phyloP scores from a whole-genome alignment of 2,113 vertebrate species.

The Sinocyclocheilus grahami region DNA sequence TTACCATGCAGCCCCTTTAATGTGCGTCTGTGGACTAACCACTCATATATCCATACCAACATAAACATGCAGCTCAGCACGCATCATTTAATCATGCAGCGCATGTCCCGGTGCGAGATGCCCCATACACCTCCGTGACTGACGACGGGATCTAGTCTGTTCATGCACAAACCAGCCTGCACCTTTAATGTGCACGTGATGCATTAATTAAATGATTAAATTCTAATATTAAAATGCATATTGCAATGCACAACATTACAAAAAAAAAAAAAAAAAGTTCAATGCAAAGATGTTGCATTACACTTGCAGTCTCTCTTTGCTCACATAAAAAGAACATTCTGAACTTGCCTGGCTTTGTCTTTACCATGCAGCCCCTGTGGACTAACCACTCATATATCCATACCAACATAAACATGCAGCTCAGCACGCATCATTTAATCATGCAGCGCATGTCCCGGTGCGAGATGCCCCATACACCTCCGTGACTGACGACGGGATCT shows the following conservation, averaged over 20 bases:
- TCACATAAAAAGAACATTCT: not conserved
- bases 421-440: not conserved
- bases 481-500: not conserved
- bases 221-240: not conserved
- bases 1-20: not conserved
- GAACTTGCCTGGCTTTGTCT: not conserved
- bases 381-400: not conserved
- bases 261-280: too few relatives aligned
- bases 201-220: not conserved
- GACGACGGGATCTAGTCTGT: not conserved
- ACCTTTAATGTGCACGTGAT: not conserved
- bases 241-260: not conserved
- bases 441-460: not conserved
- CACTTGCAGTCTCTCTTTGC: not conserved
- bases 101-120: constrained; percentile 2
- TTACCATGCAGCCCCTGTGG: not conserved
- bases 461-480: not conserved
- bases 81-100: not conserved
- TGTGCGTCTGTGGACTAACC: not conserved
- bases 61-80: constrained; percentile 27
- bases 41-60: not conserved
- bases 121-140: not conserved
- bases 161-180: not conserved
- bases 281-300: not conserved
- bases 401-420: constrained; percentile 14